Evolutionary conservation across 64 coral and sea anemone species (phyloP).

Genomic region (Platygyra sinensis): DNA sequence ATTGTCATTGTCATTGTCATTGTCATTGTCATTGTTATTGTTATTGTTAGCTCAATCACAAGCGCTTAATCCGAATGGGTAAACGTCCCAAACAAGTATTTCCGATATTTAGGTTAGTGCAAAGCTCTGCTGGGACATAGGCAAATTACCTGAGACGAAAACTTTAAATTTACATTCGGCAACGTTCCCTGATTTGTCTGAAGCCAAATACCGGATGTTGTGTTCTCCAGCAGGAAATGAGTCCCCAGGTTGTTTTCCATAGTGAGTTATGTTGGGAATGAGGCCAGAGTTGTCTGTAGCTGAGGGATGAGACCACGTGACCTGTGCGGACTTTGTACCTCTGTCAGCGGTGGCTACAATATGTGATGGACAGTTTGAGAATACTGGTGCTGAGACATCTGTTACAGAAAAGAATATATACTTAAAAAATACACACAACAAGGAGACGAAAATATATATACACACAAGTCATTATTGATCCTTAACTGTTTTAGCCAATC

Average conservation of each 20-base stretch:
- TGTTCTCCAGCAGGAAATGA: slow-evolving; percentile 29
- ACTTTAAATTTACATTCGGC: slow-evolving; percentile 37
- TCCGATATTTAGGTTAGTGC: too few species aligned
- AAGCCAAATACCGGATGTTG: slow-evolving; percentile 32
- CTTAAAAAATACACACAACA: not conserved
- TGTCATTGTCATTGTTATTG: too few species aligned
- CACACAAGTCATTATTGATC: not conserved
- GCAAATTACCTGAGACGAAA: slow-evolving; percentile 41
- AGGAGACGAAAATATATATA: not conserved
- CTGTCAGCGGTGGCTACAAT: slow-evolving; percentile 21
- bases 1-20: too few species aligned
- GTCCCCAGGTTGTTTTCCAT: slow-evolving; percentile 28
- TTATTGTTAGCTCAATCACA: too few species aligned
- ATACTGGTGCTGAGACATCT: slow-evolving; percentile 6
- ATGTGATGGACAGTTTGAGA: slow-evolving; percentile 23
- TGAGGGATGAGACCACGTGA: slow-evolving; percentile 11
- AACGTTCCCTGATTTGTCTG: slow-evolving; percentile 35
- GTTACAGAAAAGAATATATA: not conserved
- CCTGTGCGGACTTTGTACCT: not conserved
- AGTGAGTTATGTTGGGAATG: slow-evolving; percentile 32
- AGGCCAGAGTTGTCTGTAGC: slow-evolving; percentile 53
- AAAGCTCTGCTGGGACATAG: too few species aligned
- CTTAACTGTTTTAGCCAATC: too few species aligned
- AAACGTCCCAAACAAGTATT: too few species aligned
- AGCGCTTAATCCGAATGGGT: too few species aligned